These are phyloP conservation scores for Tenthredo distinguenda DNA, from an alignment of 2,888 invertebrate genomes.

Conservation along the genomic window DNA sequence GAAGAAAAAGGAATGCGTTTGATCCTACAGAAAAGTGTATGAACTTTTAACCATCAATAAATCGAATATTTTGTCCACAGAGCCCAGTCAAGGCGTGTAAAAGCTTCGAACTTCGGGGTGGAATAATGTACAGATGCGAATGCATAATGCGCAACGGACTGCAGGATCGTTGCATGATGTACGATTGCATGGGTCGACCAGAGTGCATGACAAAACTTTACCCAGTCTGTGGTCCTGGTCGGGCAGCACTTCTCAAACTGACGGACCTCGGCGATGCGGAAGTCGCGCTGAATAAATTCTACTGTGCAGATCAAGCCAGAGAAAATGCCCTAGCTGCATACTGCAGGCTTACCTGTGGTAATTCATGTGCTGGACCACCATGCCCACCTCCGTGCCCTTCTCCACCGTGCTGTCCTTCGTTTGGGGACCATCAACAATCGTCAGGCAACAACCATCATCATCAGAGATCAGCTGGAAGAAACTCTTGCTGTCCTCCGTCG, in stretches of 20 bases:
- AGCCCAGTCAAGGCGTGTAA: conserved; percentile 68
- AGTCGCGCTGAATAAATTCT: conserved; percentile 67
- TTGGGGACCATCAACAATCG: not conserved
- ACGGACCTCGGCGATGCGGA: conserved; percentile 71
- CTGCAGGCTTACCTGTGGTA: conserved; percentile 66
- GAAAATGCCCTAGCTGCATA: conserved; percentile 70
- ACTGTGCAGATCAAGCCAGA: conserved; percentile 68
- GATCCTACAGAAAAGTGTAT: not conserved
- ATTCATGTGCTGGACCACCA: conserved; percentile 51
- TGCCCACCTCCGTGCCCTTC: conserved; percentile 56
- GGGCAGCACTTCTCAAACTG: conserved; percentile 69
- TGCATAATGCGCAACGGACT: conserved; percentile 77
- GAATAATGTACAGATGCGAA: conserved; percentile 73
- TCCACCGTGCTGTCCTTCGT: conserved; percentile 63
- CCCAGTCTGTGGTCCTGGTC: conserved; percentile 73
- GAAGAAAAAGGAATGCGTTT: not conserved
- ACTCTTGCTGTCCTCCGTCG: conserved; percentile 47
- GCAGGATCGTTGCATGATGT: conserved; percentile 75
- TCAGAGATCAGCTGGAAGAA: not conserved
- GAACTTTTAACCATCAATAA: not conserved
- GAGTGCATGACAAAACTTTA: conserved; percentile 75
- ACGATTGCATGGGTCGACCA: conserved; percentile 74
- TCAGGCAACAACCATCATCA: conserved; percentile 25
- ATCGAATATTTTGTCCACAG: conserved; percentile 58
- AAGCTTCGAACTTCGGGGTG: conserved; percentile 73